phyloP scores from a whole-genome alignment of 2,797 vertebrate genomes.

The Meriones psammophilus region DNA sequence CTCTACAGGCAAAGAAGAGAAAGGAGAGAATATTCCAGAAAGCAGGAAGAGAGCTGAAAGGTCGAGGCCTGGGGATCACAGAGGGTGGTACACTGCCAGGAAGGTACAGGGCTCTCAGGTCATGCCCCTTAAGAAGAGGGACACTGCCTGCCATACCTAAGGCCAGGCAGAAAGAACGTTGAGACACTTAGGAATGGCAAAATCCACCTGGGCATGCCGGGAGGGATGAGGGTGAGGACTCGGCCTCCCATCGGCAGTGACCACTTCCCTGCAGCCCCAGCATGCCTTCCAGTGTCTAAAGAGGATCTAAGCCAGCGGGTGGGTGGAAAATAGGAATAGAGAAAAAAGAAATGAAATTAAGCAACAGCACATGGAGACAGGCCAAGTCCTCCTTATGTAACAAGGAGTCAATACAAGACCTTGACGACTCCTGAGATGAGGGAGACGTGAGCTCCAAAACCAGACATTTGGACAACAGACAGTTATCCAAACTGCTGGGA shows the following conservation, averaged over 20 bases:
- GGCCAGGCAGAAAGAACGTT: not conserved
- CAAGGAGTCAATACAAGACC: not conserved
- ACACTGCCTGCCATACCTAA: not conserved
- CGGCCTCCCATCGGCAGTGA: not conserved
- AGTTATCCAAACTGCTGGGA: not conserved
- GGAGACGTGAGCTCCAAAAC: not conserved
- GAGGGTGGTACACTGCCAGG: not conserved
- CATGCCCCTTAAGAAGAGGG: not conserved
- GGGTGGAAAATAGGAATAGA: constrained; percentile 77
- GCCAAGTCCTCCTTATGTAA: not conserved
- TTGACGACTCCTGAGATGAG: not conserved
- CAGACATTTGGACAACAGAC: not conserved
- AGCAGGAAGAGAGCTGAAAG: not conserved
- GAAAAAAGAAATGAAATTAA: constrained; percentile 73
- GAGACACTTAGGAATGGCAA: not conserved
- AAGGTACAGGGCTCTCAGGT: not conserved
- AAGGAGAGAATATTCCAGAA: accelerated
- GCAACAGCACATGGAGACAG: not conserved
- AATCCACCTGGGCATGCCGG: not conserved
- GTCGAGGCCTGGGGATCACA: not conserved
- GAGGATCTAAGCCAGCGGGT: constrained; percentile 50
- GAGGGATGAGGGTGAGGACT: not conserved
- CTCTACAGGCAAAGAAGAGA: not conserved
- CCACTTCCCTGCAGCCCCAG: not conserved
- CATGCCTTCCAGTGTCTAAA: not conserved